Conservation (phyloP, 2,797 vertebrate species). For the Sciaenops ocellatus region DNA sequence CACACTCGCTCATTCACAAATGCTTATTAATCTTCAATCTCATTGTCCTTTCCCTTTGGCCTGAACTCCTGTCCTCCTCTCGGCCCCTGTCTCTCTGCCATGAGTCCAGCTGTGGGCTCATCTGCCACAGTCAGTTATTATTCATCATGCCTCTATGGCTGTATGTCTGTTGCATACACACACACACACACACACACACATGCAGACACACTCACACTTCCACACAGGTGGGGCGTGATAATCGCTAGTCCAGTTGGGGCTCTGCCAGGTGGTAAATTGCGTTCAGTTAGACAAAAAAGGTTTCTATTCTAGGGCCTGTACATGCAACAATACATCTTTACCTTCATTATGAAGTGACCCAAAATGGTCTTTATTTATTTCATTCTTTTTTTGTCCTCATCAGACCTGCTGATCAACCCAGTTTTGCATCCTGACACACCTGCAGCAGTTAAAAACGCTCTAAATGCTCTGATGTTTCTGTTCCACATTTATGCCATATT, state of each 20-base stretch:
- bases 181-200: constrained; percentile 31
- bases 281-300: constrained; percentile 8
- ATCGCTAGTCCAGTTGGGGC: constrained; percentile 40
- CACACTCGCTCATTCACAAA: constrained; percentile 34
- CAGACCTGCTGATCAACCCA: constrained; percentile 2
- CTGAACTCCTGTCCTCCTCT: constrained; percentile 33
- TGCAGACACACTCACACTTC: constrained; percentile 17
- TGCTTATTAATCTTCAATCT: constrained; percentile 47
- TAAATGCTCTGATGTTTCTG: constrained; percentile 5
- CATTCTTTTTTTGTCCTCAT: constrained; percentile 2
- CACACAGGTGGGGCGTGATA: constrained; percentile 29
- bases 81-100: constrained; percentile 27
- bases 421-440: constrained; percentile 19
- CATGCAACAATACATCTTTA: constrained; percentile 26
- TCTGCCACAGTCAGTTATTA: constrained; percentile 62
- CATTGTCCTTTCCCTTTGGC: constrained; percentile 42
- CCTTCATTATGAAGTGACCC: constrained; percentile 24
- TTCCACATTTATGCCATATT: constrained; percentile 51
- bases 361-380: constrained; percentile 5
- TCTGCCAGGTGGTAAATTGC: constrained; percentile 51
- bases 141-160: constrained; percentile 46
- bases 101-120: constrained; percentile 73
- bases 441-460: constrained; percentile 16
- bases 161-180: constrained; percentile 20
- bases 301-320: constrained; percentile 3